Base-by-base conservation (phyloP, 2,113 vertebrate genomes). In the Rhinoderma darwinii region DNA sequence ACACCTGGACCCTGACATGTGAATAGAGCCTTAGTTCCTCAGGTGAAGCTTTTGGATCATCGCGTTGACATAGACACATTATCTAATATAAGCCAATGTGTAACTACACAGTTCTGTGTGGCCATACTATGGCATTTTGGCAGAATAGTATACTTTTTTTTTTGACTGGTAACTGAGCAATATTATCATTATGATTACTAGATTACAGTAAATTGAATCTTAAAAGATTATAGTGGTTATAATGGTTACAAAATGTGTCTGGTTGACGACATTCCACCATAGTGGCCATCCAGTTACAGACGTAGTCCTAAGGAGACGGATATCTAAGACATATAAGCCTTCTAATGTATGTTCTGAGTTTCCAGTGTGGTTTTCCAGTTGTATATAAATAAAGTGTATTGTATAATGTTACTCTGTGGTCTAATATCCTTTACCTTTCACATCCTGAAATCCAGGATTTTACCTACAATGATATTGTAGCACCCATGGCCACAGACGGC, bases 141-240 rank as follows among this genome's bases (percentile, higher is more conserved):
- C 70, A 84, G 25, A 25, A 56, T 22, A n/a, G n/a, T n/a, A n/a
- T n/a, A n/a, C n/a, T n/a, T 0, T 22, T 84, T 73, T 39, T 83
- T 68, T 83, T 11, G 32, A 68, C 18, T 83, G 43, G 43, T 83
- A 83, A 54, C 35, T 25, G 32, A 76, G 72, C n/a, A 76, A 59
- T 84, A 75, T 75, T 76, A 76, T 84, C 50, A 39, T 41, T 44
- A 84, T 25, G 32, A 76, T 84, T 76, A 76, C 72, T 74, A 25
- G 59, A 73, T 76, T 84, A 32, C 51, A 84, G 72, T 84, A 75
- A 61, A 61, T 54, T 84, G 83, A 84, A 54, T 47, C 32, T 75
- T 56, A 35, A 61, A 74, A 39, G 27, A 44, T 30, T 76, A 76
- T 61, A 76, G 37, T 5, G 32, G 70, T 76, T 76, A 54, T 56